Conservation (phyloP, 2,113 vertebrate genomes). For the Lagopus leucura region DNA sequence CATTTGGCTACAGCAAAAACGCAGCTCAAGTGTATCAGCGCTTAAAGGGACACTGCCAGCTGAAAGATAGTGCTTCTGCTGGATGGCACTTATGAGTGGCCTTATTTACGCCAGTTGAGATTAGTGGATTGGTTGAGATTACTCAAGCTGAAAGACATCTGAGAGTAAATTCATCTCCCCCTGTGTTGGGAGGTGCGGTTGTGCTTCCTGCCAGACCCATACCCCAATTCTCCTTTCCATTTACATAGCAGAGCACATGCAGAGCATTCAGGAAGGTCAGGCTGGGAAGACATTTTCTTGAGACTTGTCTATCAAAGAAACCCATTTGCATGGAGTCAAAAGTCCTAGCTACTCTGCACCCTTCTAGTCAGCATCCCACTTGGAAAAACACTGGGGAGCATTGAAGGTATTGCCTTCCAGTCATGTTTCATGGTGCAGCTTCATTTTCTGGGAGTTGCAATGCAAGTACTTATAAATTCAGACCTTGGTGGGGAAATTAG, state of each 20-base stretch:
- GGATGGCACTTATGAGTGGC: background rate
- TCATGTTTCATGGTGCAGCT: background rate
- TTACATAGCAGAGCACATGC: background rate
- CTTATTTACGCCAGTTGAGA: background rate
- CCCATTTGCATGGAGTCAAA: background rate
- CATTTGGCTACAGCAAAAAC: constrained; percentile 45
- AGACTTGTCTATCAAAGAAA: background rate
- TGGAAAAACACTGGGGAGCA: background rate
- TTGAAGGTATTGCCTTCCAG: background rate
- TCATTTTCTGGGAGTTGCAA: background rate
- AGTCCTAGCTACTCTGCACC: background rate
- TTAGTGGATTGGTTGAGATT: background rate
- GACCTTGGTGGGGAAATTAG: background rate
- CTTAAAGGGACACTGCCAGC: background rate
- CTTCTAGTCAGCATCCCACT: background rate
- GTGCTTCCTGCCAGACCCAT: background rate
- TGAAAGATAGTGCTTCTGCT: background rate
- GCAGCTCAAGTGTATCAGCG: background rate
- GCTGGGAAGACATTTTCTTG: background rate
- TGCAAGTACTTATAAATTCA: rapidly evolving
- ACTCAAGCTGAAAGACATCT: background rate
- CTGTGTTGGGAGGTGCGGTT: background rate
- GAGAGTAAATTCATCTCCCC: background rate
- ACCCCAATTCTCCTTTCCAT: background rate
- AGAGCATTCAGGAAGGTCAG: background rate